Evolutionary conservation across 2,888 invertebrate genomes (phyloP).

Genomic region (Thera britannica): DNA sequence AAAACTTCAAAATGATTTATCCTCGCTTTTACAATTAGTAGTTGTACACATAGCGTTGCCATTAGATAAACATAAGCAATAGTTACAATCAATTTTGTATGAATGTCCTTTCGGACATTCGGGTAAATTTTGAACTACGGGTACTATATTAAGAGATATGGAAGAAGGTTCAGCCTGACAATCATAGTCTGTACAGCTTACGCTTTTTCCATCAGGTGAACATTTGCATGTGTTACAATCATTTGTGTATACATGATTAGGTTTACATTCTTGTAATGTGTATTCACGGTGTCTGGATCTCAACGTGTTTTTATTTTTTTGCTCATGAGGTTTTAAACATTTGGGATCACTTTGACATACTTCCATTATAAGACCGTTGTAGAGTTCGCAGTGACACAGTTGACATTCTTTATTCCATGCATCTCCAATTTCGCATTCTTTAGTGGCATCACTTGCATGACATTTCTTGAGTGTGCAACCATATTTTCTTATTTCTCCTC

Average conservation of each 20-base stretch:
- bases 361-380: constrained; percentile 48
- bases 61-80: constrained; percentile 66
- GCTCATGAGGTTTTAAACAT: constrained; percentile 14
- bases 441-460: background rate
- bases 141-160: constrained; percentile 59
- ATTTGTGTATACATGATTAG: constrained; percentile 57
- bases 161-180: constrained; percentile 33
- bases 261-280: constrained; percentile 56
- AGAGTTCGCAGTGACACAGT: constrained; percentile 57
- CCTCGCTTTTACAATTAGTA: constrained; percentile 47
- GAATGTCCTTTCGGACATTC: constrained; percentile 60
- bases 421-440: constrained; percentile 55
- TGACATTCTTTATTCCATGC: constrained; percentile 60
- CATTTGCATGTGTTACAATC: constrained; percentile 69
- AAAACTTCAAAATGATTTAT: background rate
- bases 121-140: constrained; percentile 52
- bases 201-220: constrained; percentile 58
- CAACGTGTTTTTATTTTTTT: no score
- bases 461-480: constrained; percentile 71
- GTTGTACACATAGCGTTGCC: constrained; percentile 72
- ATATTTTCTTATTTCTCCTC: constrained; percentile 61
- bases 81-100: constrained; percentile 68
- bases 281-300: background rate
- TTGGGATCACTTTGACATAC: constrained; percentile 50
- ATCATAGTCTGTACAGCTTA: constrained; percentile 54